Percentiles rank a stretch among this genome's conserved stretches.
Evolutionary conservation across 2,113 vertebrate genomes (phyloP).

Genomic region (Pleuronectes platessa): DNA sequence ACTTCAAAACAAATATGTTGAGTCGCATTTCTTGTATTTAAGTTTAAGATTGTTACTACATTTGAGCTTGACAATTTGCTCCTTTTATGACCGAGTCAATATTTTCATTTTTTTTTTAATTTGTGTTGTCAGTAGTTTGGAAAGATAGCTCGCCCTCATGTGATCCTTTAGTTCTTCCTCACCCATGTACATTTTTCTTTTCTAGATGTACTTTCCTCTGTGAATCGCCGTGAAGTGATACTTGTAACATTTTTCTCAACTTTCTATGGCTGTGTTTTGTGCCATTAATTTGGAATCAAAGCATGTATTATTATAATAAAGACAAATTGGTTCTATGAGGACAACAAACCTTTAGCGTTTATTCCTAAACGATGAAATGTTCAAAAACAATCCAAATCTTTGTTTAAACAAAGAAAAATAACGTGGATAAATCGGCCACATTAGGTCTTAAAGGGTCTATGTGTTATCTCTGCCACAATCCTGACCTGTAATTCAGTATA

Average conservation of each 20-base stretch:
- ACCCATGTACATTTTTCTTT: conserved; percentile 76
- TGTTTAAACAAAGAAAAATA: not conserved
- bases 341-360: conserved; percentile 69
- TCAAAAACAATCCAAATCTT: not conserved
- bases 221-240: conserved; percentile 81
- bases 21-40: conserved; percentile 90
- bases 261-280: conserved; percentile 94
- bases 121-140: conserved; percentile 78
- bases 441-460: conserved; percentile 53
- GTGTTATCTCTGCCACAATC: conserved; percentile 48
- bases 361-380: conserved; percentile 39
- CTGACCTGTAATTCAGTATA: not conserved
- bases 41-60: conserved; percentile 90
- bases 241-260: conserved; percentile 81
- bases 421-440: conserved; percentile 7
- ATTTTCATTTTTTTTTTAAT: conserved; percentile 76
- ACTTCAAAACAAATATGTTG: conserved; percentile 84
- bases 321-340: conserved; percentile 80
- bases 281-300: conserved; percentile 89
- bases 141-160: conserved; percentile 58
- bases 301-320: conserved; percentile 98
- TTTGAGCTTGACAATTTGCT: conserved; percentile 91
- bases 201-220: conserved; percentile 80
- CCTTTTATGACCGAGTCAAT: conserved; percentile 74
- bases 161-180: conserved; percentile 66